phyloP scores from a whole-genome alignment of 2,888 invertebrate species.

The Tinea pellionella region DNA sequence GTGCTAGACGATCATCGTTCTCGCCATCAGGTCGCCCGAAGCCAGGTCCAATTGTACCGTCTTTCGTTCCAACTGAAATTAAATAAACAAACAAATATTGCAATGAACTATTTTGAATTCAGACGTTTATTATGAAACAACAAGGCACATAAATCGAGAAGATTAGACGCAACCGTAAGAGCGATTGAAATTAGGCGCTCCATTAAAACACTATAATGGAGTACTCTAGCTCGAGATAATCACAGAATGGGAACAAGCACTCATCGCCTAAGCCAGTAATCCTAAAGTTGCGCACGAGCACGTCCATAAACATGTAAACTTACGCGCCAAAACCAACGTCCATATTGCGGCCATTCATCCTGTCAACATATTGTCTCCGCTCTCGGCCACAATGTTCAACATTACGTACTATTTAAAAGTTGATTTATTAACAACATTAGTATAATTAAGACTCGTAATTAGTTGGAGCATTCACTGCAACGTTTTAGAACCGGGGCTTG shows the following conservation, averaged over 20 bases:
- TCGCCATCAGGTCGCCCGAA: slow-evolving; percentile 80
- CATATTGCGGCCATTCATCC: slow-evolving; percentile 61
- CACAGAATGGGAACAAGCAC: slow-evolving; percentile 56
- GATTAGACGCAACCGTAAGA: neutral
- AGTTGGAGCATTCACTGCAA: slow-evolving; percentile 27
- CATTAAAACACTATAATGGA: slow-evolving; percentile 54
- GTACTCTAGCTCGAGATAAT: slow-evolving; percentile 47
- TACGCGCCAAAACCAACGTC: slow-evolving; percentile 58
- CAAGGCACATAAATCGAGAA: neutral
- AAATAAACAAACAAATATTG: neutral
- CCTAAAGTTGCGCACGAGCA: slow-evolving; percentile 57
- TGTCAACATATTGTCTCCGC: slow-evolving; percentile 66
- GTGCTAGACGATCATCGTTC: slow-evolving; percentile 92
- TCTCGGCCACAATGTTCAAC: slow-evolving; percentile 45
- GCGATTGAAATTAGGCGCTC: slow-evolving; percentile 65
- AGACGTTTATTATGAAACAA: neutral
- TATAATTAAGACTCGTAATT: slow-evolving; percentile 61
- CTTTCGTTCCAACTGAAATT: slow-evolving; percentile 77
- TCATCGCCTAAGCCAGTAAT: slow-evolving; percentile 61
- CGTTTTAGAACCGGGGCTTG: neutral
- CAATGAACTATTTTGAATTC: neutral
- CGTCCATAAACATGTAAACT: slow-evolving; percentile 56
- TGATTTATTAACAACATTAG: slow-evolving; percentile 56
- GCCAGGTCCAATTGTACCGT: slow-evolving; percentile 79
- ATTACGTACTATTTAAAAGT: slow-evolving; percentile 48